Percentiles rank a stretch among this genome's conserved stretches.
phyloP scores from a whole-genome alignment of 1,140 invertebrate species.

The Araneus ventricosus region DNA sequence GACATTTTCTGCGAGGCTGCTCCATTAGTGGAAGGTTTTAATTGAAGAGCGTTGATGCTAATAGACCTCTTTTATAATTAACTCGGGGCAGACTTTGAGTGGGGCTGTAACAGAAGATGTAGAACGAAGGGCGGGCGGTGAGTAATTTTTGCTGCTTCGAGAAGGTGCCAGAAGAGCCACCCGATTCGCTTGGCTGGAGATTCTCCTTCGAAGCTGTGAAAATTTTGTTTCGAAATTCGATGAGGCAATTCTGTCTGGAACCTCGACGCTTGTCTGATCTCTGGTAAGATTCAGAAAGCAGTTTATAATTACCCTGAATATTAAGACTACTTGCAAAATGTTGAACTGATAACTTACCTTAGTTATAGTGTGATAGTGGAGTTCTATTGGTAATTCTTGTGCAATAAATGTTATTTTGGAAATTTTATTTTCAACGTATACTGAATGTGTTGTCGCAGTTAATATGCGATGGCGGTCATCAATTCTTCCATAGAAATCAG shows the following conservation, averaged over 20 bases:
- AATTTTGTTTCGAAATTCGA: neutral
- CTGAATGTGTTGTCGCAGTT: no score
- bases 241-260: neutral
- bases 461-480: no score
- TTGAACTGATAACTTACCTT: no score
- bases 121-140: neutral
- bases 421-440: no score
- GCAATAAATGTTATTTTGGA: no score
- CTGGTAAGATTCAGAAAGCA: neutral
- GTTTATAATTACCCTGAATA: no score
- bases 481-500: no score
- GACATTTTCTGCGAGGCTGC: constrained; percentile 16
- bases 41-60: constrained; percentile 25
- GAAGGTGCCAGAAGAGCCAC: neutral
- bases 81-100: neutral
- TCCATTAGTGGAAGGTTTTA: constrained; percentile 24
- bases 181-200: neutral
- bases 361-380: no score
- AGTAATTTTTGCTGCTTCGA: neutral
- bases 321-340: no score
- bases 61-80: constrained; percentile 30
- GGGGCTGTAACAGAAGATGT: neutral
- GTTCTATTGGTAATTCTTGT: no score
- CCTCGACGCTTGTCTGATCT: neutral
- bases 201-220: neutral